Base-by-base conservation (phyloP, 2,888 invertebrate genomes). In the Dolichopus griseipennis region DNA sequence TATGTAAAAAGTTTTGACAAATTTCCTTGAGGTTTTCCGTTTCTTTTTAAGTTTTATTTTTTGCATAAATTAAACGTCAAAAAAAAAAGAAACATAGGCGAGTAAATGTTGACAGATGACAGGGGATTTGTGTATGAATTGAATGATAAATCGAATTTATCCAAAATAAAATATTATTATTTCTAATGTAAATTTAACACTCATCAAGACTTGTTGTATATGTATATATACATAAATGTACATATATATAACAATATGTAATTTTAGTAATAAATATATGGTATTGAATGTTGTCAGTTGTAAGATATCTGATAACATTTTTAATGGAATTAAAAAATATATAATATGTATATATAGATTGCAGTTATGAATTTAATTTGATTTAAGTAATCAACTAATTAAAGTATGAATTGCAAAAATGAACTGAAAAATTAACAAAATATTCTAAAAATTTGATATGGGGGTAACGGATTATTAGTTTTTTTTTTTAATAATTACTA, bases 81-180 rank as follows among this genome's bases (percentile, higher is more conserved):
- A 52, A 6, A 52, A 18, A 3, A n/a, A 4, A 18, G 52, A 1
- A 52, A 52, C 18, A 52, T 18, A 52, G 9, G 52, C 18, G 52
- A 52, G 15, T 52, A 52, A 27, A 52, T 52, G 52, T 52, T 52
- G 52, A 52, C 52, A 52, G 52, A 52, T 52, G 52, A 52, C 52
- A 52, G 52, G 15, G 52, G 52, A 52, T 52, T 27, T 27, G 27
- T 27, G 52, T 52, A 4, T 52, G 6, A 52, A 52, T 18, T 52
- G 52, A 52, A 52, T 52, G 52, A 52, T 52, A 52, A 52, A 52
- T 52, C 15, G n/a, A 9, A 41, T 41, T 41, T 41, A 27, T 12
- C 18, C 52, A 52, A 52, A 18, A 52, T 52, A n/a, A 9, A 41
- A 52, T n/a, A 52, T 52, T 52, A 18, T 18, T 52, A 15, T 52